Base-by-base conservation (phyloP, 2,888 invertebrate species). In the Pyralis farinalis region DNA sequence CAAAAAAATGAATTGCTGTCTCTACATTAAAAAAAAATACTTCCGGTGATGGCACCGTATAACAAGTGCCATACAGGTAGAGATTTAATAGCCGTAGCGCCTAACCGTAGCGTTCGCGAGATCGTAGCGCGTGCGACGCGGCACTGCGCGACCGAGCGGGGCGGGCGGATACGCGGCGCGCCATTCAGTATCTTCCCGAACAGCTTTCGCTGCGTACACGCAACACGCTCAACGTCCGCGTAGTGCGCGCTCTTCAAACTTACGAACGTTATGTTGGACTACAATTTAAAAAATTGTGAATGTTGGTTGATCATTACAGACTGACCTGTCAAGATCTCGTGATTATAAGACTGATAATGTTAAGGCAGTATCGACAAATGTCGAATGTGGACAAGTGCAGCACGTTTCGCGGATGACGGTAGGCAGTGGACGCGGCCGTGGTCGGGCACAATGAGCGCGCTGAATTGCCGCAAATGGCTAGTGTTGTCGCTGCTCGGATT, bases 401-500 rank as follows among this genome's bases (percentile, higher is more conserved):
- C 49, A 62, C 52, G 55, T 51, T 67, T 60, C 59, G 64, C 60
- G 58, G 58, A 56, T 78, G 74, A 75, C 58, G 55, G 70, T 73
- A 71, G 56, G 59, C 63, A 64, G 71, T 69, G 67, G 64, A 63
- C 53, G 64, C 55, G 62, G 62, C 66, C 58, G 63, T 16, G 3
- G 58, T 58, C 61, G 70, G 65, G 65, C 74, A 86, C 83, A 85
- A 86, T 88, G 87, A 79, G 73, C 73, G 69, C 71, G 69, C 73
- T 72, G 85, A 87, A 87, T 86, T 87, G 87, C 85, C 87, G 80
- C 79, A 86, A 87, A 85, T 87, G 87, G 86, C 79, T 86, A 71
- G 79, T 86, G 84, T 77, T 86, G 84, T 74, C 78, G 80, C 70
- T 87, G 75, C 69, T 87, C 75, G 87, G 87, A 86, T 86, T 88